Evolutionary conservation across 2,797 vertebrate genomes (phyloP).

Genomic region (Gymnodraco acuticeps): DNA sequence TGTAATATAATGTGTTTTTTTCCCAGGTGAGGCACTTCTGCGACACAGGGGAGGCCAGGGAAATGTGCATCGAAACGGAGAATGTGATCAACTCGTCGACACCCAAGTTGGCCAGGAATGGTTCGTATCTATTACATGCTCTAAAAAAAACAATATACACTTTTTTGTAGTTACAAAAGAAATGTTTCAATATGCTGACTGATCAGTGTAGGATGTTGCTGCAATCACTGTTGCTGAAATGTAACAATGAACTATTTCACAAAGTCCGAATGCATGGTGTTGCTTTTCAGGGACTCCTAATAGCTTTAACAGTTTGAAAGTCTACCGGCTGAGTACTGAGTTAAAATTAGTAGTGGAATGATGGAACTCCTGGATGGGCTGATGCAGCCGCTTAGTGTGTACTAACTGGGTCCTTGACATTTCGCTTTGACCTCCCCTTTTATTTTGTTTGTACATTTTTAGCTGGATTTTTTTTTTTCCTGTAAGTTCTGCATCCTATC

Average conservation of each 20-base stretch:
- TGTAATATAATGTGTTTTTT: background rate
- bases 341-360: slow-evolving; percentile 38
- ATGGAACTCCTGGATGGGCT: slow-evolving; percentile 41
- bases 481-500: slow-evolving; percentile 41
- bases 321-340: slow-evolving; percentile 20
- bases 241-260: slow-evolving; percentile 75
- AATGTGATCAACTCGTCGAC: slow-evolving; percentile 92
- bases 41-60: slow-evolving; percentile 91
- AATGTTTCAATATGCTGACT: background rate
- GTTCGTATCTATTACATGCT: slow-evolving; percentile 75
- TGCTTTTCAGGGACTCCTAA: slow-evolving; percentile 49
- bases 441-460: background rate
- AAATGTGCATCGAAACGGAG: slow-evolving; percentile 92
- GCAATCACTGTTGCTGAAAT: slow-evolving; percentile 53
- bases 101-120: slow-evolving; percentile 91
- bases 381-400: slow-evolving; percentile 20
- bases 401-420: slow-evolving; percentile 55
- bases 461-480: slow-evolving; percentile 40
- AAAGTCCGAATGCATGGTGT: slow-evolving; percentile 72
- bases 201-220: slow-evolving; percentile 36
- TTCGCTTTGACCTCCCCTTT: slow-evolving; percentile 15
- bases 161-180: background rate
- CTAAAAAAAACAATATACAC: background rate
- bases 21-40: slow-evolving; percentile 93
- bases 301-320: slow-evolving; percentile 52